These are phyloP conservation scores for Bucco capensis DNA, from an alignment of 2,113 vertebrate species.

Conservation along the genomic window DNA sequence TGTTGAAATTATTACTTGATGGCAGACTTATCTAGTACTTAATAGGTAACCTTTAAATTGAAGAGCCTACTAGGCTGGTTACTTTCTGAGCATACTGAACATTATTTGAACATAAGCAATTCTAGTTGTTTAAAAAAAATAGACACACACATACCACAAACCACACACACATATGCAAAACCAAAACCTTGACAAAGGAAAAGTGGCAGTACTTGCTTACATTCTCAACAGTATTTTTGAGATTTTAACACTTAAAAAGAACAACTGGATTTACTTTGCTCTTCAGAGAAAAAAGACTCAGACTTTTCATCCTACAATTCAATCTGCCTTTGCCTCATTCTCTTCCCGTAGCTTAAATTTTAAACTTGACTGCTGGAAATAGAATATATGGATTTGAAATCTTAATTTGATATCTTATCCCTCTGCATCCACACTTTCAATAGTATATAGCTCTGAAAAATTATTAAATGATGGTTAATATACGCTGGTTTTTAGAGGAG, in stretches of 20 bases:
- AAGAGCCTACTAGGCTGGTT: not conserved
- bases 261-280: not conserved
- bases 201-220: not conserved
- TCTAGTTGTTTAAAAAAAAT: not conserved
- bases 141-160: rapidly evolving
- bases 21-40: not conserved
- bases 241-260: not conserved
- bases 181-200: not conserved
- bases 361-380: not conserved
- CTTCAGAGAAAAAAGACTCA: not conserved
- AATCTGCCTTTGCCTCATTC: not conserved
- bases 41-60: not conserved
- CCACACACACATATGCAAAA: rapidly evolving
- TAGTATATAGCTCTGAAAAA: not conserved
- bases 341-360: not conserved
- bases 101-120: not conserved
- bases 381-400: not conserved
- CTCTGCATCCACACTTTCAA: not conserved
- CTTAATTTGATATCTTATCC: not conserved
- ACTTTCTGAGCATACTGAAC: not conserved
- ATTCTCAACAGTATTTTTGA: not conserved
- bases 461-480: not conserved
- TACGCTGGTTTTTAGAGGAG: not conserved
- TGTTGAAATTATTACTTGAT: not conserved
- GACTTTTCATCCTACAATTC: not conserved